phyloP scores from a whole-genome alignment of 1,140 invertebrate genomes.

The Trichonephila inaurata region DNA sequence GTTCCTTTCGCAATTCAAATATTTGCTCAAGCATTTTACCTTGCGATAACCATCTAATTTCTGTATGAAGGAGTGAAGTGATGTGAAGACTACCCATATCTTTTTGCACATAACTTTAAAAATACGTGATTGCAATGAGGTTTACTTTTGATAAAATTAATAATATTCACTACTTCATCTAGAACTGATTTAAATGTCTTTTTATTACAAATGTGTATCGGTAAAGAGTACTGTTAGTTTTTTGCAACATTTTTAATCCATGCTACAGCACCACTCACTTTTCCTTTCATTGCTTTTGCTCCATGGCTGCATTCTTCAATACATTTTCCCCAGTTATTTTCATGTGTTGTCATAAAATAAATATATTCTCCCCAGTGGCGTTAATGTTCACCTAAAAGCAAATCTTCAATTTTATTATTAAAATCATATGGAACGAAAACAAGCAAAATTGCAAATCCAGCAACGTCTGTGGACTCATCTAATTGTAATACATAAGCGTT shows the following conservation, averaged over 20 bases:
- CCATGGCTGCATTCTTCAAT: conserved; percentile 53
- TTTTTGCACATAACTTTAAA: too few species aligned
- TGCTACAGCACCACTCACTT: conserved; percentile 50
- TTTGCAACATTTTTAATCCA: conserved; percentile 49
- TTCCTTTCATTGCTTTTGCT: conserved; percentile 40
- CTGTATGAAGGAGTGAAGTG: too few species aligned
- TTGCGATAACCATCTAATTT: too few species aligned
- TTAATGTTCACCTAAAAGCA: too few species aligned
- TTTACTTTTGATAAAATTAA: not conserved
- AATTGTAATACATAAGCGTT: not conserved
- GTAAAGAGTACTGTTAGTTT: conserved; percentile 18
- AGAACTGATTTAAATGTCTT: not conserved
- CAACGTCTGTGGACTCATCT: conserved; percentile 31
- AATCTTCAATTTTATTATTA: too few species aligned
- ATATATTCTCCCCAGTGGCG: too few species aligned
- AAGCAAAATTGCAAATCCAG: conserved; percentile 37
- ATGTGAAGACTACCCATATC: too few species aligned
- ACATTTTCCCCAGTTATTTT: conserved; percentile 41
- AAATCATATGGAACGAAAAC: not conserved
- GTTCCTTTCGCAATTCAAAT: not conserved
- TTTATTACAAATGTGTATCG: too few species aligned
- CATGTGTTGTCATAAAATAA: conserved; percentile 16
- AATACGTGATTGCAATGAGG: too few species aligned
- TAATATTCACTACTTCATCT: too few species aligned
- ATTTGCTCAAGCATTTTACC: too few species aligned